Conservation (phyloP, 2,113 vertebrate genomes). For the Heloderma charlesbogerti region DNA sequence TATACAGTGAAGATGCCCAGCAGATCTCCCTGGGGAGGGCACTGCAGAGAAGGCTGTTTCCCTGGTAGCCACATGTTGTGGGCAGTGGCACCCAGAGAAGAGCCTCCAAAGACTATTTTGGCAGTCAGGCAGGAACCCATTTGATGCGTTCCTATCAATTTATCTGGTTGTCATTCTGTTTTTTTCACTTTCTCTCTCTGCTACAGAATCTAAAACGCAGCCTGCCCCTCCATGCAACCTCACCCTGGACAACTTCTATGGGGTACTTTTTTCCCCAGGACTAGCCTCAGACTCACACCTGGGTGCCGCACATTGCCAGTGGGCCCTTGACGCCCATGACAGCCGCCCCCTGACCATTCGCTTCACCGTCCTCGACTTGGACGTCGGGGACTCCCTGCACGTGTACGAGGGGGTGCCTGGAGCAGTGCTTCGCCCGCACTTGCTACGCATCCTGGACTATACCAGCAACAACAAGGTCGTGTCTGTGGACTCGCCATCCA, state of each 20-base stretch:
- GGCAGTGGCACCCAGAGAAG: too few relatives aligned
- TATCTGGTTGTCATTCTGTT: not conserved
- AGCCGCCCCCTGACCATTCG: slow-evolving; percentile 83
- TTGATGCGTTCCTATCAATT: too few relatives aligned
- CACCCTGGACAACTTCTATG: slow-evolving; percentile 85
- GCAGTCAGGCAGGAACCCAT: too few relatives aligned
- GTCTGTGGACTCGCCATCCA: slow-evolving; percentile 84
- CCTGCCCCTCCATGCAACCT: slow-evolving; percentile 79
- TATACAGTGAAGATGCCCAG: too few relatives aligned
- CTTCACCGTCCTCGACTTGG: slow-evolving; percentile 82
- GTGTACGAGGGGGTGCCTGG: slow-evolving; percentile 74
- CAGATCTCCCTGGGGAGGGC: too few relatives aligned
- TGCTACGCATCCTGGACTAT: slow-evolving; percentile 77
- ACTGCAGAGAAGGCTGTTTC: too few relatives aligned
- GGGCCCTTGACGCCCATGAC: slow-evolving; percentile 88
- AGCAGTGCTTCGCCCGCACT: not conserved
- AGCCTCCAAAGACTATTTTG: too few relatives aligned
- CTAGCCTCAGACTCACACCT: slow-evolving; percentile 20
- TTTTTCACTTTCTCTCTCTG: not conserved
- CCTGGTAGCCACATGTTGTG: too few relatives aligned
- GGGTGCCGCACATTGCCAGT: slow-evolving; percentile 76
- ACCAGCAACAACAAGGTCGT: slow-evolving; percentile 84
- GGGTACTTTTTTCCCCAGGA: slow-evolving; percentile 83
- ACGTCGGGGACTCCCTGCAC: slow-evolving; percentile 76
- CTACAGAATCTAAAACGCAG: not conserved